Evolutionary conservation across 2,888 invertebrate genomes (phyloP).

Genomic region (Criorhina ranunculi): DNA sequence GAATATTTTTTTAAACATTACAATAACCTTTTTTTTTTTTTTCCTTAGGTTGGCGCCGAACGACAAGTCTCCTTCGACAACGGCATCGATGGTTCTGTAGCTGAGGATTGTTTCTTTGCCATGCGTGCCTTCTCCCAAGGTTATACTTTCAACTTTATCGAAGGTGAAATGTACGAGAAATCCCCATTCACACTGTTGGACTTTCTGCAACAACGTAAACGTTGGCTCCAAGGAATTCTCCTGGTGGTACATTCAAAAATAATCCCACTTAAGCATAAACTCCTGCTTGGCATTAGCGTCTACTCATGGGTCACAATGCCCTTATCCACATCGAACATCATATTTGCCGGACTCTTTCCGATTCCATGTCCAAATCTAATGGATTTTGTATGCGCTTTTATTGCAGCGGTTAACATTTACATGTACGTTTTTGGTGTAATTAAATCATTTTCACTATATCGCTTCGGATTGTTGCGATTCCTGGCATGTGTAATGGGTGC

Average conservation of each 20-base stretch:
- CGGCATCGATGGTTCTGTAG: constrained; percentile 98
- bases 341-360: constrained; percentile 93
- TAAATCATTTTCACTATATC: constrained; percentile 95
- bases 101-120: constrained; percentile 98
- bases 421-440: constrained; percentile 99
- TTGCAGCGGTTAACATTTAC: constrained; percentile 97
- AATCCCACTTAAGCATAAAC: constrained; percentile 91
- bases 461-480: constrained; percentile 92
- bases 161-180: constrained; percentile 99
- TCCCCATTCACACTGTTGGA: constrained; percentile 98
- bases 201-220: constrained; percentile 97
- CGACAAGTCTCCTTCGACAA: constrained; percentile 97
- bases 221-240: constrained; percentile 97
- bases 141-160: constrained; percentile 96
- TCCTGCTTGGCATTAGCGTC: constrained; percentile 93
- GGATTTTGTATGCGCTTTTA: constrained; percentile 95
- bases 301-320: constrained; percentile 99
- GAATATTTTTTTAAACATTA: background rate
- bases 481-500: constrained; percentile 93
- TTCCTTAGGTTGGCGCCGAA: constrained; percentile 93
- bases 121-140: constrained; percentile 97
- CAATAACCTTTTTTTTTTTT: constrained; percentile 26
- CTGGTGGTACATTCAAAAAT: constrained; percentile 94
- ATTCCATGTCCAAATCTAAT: constrained; percentile 93
- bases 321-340: constrained; percentile 94